Evolutionary conservation across 2,888 invertebrate genomes (phyloP), one percentile per base, ranked within the genome.

Genomic region (Charanyca ferruginea): DNA sequence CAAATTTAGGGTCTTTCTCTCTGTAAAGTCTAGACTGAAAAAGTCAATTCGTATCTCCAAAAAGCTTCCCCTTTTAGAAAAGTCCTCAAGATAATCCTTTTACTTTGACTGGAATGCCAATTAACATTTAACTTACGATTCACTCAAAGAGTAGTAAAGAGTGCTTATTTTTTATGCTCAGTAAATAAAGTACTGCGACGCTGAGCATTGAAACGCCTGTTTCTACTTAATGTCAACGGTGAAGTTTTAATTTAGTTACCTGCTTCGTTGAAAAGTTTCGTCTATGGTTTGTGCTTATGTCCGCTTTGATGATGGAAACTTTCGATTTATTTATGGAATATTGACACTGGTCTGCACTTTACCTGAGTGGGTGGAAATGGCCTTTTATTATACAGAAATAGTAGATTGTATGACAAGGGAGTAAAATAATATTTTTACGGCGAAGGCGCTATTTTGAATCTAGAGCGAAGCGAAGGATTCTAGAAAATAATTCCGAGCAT

Each of bases 221-320:
- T 32, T 55, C 35, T 42, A 54, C 22, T 41, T 63, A 52, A 60
- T 57, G 52, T 57, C 47, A 48, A 63, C 55, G 48, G 11, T 35
- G 47, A 70, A 71, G 47, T 76, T 76, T 70, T 59, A 76, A 79
- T 66, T 59, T 52, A 79, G 58, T 79, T 76, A 70, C 61, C 53
- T 54, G 55, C 32, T 57, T 41, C 52, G 28, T 35, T 38, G 45
- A 13, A 47, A 60, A 61, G 35, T 63, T 52, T 49, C 25, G 13
- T 28, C 23, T 8, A 38, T 58, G 32, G 25, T 44, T 25, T 28
- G 9, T 22, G 45, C 38, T 66, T 52, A 18, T 66, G 35, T 23
- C 25, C 52, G 41, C 25, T 70, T 23, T 66, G 66, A 73, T 23
- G 20, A 28, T 13, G 18, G n/a, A 38, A 59, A 54, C 20, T 42